Evolutionary conservation across 2,797 vertebrate species (phyloP).

Genomic region (Erethizon dorsatum): DNA sequence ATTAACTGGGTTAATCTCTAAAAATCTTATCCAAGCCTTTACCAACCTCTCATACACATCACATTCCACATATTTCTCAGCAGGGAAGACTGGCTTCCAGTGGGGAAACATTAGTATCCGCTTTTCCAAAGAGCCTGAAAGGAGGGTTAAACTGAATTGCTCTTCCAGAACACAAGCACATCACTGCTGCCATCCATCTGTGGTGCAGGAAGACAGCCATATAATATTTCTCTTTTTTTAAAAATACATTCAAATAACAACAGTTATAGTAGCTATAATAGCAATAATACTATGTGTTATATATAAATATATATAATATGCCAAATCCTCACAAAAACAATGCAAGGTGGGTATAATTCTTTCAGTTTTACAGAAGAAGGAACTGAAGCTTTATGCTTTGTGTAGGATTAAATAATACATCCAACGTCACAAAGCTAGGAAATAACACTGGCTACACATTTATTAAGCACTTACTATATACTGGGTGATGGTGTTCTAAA

Average conservation of each 20-base stretch:
- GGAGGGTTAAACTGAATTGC: conserved; percentile 76
- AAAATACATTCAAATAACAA: conserved; percentile 63
- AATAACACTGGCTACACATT: neutral
- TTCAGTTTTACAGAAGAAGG: neutral
- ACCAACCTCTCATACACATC: conserved; percentile 67
- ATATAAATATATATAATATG: neutral
- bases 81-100: conserved; percentile 77
- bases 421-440: conserved; percentile 11
- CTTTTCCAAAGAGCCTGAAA: conserved; percentile 78
- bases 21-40: conserved; percentile 55
- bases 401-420: neutral
- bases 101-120: conserved; percentile 75
- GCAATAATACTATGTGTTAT: neutral
- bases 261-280: neutral
- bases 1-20: conserved; percentile 66
- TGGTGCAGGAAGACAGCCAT: conserved; percentile 25
- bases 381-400: neutral
- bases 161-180: conserved; percentile 78
- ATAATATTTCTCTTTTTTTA: conserved; percentile 61
- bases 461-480: neutral
- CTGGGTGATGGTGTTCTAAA: neutral
- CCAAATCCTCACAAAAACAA: neutral
- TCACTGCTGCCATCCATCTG: conserved; percentile 60
- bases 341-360: neutral
- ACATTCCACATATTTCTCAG: conserved; percentile 76